Conservation (phyloP, 30 jellyfish, hydroid and myxozoan species). For the Hydractinia echinata region DNA sequence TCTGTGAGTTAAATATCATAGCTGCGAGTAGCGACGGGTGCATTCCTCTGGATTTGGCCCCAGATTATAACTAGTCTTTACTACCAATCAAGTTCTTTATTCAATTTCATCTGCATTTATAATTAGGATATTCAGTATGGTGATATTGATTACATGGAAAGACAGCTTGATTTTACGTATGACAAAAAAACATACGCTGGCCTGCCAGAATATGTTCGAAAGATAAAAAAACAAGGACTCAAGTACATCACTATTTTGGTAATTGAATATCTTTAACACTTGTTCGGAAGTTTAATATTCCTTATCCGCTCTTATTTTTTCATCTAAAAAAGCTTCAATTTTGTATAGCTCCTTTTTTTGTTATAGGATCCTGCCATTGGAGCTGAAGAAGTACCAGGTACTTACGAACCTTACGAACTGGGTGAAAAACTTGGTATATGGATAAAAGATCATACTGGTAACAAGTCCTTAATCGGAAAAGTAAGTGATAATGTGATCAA, state of each 20-base stretch:
- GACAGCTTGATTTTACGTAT: conserved; percentile 84
- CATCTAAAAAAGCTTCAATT: background rate
- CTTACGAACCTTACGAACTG: conserved; percentile 67
- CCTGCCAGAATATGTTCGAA: conserved; percentile 62
- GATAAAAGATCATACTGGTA: conserved; percentile 63
- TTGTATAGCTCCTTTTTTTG: background rate
- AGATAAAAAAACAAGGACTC: conserved; percentile 64
- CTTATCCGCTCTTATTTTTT: background rate
- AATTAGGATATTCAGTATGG: conserved; percentile 81
- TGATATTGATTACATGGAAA: conserved; percentile 89
- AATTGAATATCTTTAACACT: background rate
- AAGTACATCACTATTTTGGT: conserved; percentile 80
- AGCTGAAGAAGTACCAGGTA: conserved; percentile 62
- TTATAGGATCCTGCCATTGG: conserved; percentile 92
- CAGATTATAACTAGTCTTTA: too few relatives aligned
- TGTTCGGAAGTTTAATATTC: background rate
- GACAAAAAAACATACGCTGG: conserved; percentile 59
- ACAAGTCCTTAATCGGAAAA: conserved; percentile 66
- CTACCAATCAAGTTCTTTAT: too few relatives aligned
- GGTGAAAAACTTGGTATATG: conserved; percentile 65
- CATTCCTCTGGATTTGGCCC: too few relatives aligned
- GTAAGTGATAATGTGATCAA: conserved; percentile 13
- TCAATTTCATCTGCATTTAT: too few relatives aligned
- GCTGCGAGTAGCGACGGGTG: too few relatives aligned
- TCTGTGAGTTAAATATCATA: too few relatives aligned